phyloP scores from a whole-genome alignment of 92 coral and sea anemone genomes.

The Umimayanthus chanpuru region DNA sequence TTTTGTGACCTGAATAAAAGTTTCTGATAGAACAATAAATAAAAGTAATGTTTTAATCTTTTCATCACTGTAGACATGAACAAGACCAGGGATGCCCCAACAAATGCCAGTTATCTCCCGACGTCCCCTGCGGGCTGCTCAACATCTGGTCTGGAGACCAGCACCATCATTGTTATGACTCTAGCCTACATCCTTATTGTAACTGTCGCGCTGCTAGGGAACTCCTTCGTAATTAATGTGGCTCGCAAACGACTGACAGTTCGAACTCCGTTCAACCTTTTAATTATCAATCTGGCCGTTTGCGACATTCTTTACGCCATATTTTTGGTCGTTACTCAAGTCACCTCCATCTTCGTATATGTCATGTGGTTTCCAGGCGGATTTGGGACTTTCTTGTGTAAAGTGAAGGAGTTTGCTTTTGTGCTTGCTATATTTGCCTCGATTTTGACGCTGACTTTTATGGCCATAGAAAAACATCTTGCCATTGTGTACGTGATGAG shows the following conservation, averaged over 20 bases:
- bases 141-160: not conserved
- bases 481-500: slow-evolving; percentile 40
- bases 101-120: not conserved
- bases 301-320: slow-evolving; percentile 31
- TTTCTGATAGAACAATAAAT: too few relatives aligned
- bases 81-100: not conserved
- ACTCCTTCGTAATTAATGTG: slow-evolving; percentile 21
- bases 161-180: not conserved
- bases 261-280: slow-evolving; percentile 32
- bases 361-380: slow-evolving; percentile 27
- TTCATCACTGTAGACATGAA: slow-evolving; percentile 1
- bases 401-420: slow-evolving; percentile 22
- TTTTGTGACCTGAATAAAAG: too few relatives aligned
- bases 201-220: not conserved
- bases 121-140: not conserved
- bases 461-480: slow-evolving; percentile 40
- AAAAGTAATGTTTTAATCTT: not conserved
- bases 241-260: slow-evolving; percentile 33
- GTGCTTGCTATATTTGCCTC: slow-evolving; percentile 9
- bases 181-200: slow-evolving; percentile 11
- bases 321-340: not conserved
- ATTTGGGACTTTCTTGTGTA: slow-evolving; percentile 31
- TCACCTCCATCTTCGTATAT: not conserved
- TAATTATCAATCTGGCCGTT: slow-evolving; percentile 33
- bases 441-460: slow-evolving; percentile 30